A percentile compares a stretch with the other conserved stretches of the same genome.
These are phyloP conservation scores for Augiades crinisus DNA, from an alignment of 2,888 invertebrate species.

Conservation along the genomic window DNA sequence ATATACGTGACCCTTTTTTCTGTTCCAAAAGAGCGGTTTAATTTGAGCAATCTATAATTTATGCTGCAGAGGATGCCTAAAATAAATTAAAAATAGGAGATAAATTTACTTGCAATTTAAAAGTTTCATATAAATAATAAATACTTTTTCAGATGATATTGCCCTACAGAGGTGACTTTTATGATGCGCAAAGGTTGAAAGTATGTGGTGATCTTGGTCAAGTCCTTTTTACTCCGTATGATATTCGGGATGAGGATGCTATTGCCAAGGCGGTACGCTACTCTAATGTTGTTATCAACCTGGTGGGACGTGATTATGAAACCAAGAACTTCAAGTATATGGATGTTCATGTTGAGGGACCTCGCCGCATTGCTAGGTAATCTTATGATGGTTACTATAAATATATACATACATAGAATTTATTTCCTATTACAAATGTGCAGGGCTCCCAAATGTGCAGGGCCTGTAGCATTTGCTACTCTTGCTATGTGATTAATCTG, in stretches of 20 bases:
- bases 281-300: conserved; percentile 98
- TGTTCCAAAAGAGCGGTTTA: too few species aligned
- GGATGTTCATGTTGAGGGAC: conserved; percentile 94
- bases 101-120: too few species aligned
- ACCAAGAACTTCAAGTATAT: conserved; percentile 93
- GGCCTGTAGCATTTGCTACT: too few species aligned
- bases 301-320: conserved; percentile 95
- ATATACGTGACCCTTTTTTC: too few species aligned
- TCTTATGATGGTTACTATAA: neutral
- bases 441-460: too few species aligned
- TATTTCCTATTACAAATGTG: too few species aligned
- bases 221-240: conserved; percentile 92
- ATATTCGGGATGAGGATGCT: conserved; percentile 92
- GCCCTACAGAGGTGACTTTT: conserved; percentile 94
- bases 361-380: conserved; percentile 90
- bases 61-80: too few species aligned
- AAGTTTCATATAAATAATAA: too few species aligned
- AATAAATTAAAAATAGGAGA: too few species aligned
- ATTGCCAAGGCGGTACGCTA: conserved; percentile 93
- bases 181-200: conserved; percentile 89
- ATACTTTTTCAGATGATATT: conserved; percentile 88
- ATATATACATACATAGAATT: too few species aligned
- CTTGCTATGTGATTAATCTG: too few species aligned
- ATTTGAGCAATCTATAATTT: too few species aligned
- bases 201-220: conserved; percentile 97